A percentile compares a stretch with the other conserved stretches of the same genome.
These are phyloP conservation scores for Calcarius lapponicus DNA, from an alignment of 2,797 vertebrate species.

Conservation along the genomic window DNA sequence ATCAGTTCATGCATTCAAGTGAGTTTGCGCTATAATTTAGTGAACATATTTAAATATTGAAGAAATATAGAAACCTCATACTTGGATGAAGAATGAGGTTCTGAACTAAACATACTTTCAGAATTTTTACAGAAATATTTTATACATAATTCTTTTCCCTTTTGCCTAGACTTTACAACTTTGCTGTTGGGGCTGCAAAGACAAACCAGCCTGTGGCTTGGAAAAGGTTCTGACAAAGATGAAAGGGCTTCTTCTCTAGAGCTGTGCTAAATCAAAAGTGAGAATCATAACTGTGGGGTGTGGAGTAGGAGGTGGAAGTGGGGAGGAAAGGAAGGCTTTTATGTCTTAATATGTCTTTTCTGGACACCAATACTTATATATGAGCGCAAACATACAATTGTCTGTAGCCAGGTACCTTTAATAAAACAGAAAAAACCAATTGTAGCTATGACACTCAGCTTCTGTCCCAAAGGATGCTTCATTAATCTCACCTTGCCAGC, in stretches of 20 bases:
- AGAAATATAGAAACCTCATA: background rate
- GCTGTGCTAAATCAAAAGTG: background rate
- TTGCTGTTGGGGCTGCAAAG: background rate
- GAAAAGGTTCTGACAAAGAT: background rate
- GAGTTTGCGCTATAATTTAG: background rate
- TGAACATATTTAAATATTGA: background rate
- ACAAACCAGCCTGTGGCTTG: background rate
- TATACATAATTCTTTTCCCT: background rate
- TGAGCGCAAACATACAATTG: background rate
- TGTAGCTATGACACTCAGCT: background rate
- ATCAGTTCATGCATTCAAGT: background rate
- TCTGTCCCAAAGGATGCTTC: background rate
- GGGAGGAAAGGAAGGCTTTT: background rate
- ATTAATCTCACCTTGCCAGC: background rate
- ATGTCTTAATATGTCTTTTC: background rate
- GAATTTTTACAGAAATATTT: background rate
- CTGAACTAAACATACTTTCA: background rate
- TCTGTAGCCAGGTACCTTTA: background rate
- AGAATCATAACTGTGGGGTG: accelerated
- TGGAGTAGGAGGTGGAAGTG: accelerated
- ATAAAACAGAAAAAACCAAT: background rate
- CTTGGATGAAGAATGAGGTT: background rate
- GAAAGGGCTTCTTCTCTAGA: background rate
- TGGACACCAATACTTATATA: background rate
- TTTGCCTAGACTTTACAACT: background rate